Conservation (phyloP, 2,113 vertebrate genomes). For the Malurus alboscapulatus region DNA sequence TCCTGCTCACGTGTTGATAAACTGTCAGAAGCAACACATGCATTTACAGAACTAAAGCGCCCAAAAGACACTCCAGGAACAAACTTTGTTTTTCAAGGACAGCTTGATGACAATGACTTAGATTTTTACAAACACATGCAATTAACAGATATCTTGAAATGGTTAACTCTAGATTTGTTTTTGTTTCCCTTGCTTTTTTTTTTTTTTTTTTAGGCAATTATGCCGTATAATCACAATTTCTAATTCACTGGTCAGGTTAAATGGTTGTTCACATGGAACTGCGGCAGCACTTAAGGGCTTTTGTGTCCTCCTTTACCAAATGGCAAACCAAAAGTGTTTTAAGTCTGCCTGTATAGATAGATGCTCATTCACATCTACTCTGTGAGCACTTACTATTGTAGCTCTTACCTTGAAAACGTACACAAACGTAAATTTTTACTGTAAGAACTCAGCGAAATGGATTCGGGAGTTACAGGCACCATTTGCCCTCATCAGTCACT, state of each 20-base stretch:
- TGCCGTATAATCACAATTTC: neutral
- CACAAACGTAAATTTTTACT: neutral
- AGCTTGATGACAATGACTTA: neutral
- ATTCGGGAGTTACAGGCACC: neutral
- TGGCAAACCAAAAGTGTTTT: neutral
- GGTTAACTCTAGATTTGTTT: neutral
- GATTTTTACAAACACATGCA: neutral
- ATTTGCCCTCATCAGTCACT: neutral
- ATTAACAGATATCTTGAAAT: neutral
- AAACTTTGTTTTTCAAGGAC: neutral
- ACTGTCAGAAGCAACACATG: neutral
- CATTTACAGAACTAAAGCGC: neutral
- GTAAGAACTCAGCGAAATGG: neutral
- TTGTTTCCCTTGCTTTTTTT: neutral
- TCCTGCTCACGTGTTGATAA: neutral
- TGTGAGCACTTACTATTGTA: neutral
- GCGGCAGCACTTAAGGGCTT: neutral
- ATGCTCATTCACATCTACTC: neutral
- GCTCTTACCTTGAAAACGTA: neutral
- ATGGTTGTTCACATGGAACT: neutral
- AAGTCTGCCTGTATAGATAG: neutral
- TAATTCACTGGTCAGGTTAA: neutral
- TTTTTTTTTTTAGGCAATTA: neutral
- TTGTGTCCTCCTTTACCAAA: neutral
- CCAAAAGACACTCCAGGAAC: neutral